These are phyloP conservation scores for Salticus scenicus DNA, from an alignment of 2,888 invertebrate species.

Conservation along the genomic window DNA sequence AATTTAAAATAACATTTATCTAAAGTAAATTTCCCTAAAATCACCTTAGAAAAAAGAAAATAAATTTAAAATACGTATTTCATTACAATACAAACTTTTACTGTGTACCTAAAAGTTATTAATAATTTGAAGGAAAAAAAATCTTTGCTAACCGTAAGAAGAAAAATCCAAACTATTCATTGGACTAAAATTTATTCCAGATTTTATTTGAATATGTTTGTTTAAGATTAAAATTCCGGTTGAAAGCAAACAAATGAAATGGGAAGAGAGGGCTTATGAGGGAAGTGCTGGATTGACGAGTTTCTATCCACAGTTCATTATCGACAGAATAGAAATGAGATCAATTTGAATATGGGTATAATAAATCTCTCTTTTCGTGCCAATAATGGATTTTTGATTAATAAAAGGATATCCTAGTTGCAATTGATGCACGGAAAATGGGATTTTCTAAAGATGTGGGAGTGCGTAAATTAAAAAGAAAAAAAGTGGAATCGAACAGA, in stretches of 20 bases:
- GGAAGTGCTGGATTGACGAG: neutral
- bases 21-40: too few species aligned
- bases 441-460: neutral
- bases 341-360: neutral
- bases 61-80: too few species aligned
- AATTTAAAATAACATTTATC: too few species aligned
- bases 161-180: too few species aligned
- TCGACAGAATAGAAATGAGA: neutral
- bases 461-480: neutral
- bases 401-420: neutral
- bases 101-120: too few species aligned
- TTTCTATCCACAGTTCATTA: neutral
- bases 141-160: too few species aligned
- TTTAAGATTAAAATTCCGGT: neutral
- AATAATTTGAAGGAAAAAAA: too few species aligned
- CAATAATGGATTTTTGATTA: slow-evolving; percentile 7
- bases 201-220: too few species aligned
- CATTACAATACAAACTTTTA: too few species aligned
- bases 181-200: too few species aligned
- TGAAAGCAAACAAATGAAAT: neutral
- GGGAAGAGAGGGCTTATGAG: neutral
- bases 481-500: neutral
- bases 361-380: neutral
- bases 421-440: neutral
- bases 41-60: too few species aligned